Evolutionary conservation across 92 coral and sea anemone species (phyloP).

Genomic region (Umimayanthus chanpuru): DNA sequence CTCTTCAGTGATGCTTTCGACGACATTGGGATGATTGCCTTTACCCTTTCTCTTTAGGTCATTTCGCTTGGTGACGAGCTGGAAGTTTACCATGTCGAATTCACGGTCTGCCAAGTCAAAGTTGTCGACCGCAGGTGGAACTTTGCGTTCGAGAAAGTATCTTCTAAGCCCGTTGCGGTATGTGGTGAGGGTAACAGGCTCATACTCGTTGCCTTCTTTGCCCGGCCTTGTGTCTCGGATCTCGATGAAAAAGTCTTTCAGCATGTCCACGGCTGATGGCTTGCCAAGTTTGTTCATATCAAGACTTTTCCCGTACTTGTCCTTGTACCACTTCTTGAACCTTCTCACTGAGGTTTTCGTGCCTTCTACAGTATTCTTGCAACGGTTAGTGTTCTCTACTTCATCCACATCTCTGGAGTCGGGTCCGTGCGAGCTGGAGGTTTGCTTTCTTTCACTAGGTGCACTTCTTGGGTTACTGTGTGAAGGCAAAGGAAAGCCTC

Average conservation of each 20-base stretch:
- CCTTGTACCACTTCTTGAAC: constrained; percentile 98
- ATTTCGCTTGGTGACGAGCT: constrained; percentile 95
- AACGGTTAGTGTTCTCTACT: constrained; percentile 95
- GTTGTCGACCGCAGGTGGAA: constrained; percentile 97
- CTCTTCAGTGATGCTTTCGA: constrained; percentile 97
- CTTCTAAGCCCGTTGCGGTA: constrained; percentile 98
- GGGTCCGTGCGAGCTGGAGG: constrained; percentile 59
- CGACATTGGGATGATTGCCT: constrained; percentile 99
- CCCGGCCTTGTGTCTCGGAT: constrained; percentile 99
- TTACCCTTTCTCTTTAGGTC: constrained; percentile 99
- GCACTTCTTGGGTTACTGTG: constrained; percentile 63
- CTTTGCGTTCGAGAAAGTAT: constrained; percentile 96
- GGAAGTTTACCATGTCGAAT: constrained; percentile 97
- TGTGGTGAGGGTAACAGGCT: constrained; percentile 97
- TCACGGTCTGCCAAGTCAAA: constrained; percentile 99
- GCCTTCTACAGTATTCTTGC: constrained; percentile 99
- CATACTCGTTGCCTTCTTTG: constrained; percentile 99
- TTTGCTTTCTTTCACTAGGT: constrained; percentile 59
- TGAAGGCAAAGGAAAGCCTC: constrained; percentile 60
- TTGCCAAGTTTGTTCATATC: constrained; percentile 95
- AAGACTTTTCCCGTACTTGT: constrained; percentile 90
- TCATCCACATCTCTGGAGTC: constrained; percentile 93
- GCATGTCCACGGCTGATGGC: constrained; percentile 87
- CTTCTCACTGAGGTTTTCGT: constrained; percentile 97
- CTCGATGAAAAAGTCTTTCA: constrained; percentile 97